Evolutionary conservation across 2,113 vertebrate species (phyloP), one percentile per base, ranked within the genome.

Genomic region (Corapipo altera): DNA sequence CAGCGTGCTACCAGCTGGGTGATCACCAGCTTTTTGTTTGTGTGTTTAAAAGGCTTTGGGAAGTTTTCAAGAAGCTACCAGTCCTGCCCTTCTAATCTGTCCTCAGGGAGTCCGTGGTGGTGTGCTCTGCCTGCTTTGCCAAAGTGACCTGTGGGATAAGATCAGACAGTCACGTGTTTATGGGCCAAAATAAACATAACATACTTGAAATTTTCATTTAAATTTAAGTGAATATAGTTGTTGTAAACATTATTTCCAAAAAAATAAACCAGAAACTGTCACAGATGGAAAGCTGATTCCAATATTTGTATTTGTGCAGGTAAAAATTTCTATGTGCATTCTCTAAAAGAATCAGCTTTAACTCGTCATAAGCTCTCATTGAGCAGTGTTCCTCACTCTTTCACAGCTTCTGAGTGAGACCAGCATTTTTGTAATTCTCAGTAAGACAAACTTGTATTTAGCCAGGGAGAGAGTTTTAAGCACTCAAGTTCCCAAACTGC

Each of bases 111-210:
- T 21, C 22, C 28, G 4, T 41, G 41, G 49, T 39, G 35, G 24
- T 16, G 35, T n/a, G 41, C 5, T 23, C 26, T 51, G 27, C 22
- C 8, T 52, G 0, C 55, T 41, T 23, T 26, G 46, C 35, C 37
- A 14, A 27, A 65, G 28, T 37, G 7, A 15, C n/a, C 12, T 0
- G 0, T 37, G 18, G 69, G 32, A 22, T 54, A 59, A 39, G 12
- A 32, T 58, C 41, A 24, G 35, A 49, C 41, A 62, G 23, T 24
- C 9, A 1, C 28, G 1, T 48, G 28, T 52, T 77, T 59, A 17
- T 8, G 3, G 15, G 5, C 12, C 44, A 52, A 89, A 77, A 58
- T 35, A 67, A 77, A 71, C 0, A 0, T 77, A 37, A 44, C 20
- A 27, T 10, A 5, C 6, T 49, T 59, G 55, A 58, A 13, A 15